Base-by-base conservation (phyloP, 2,888 invertebrate genomes). In the Harpalus rubripes region DNA sequence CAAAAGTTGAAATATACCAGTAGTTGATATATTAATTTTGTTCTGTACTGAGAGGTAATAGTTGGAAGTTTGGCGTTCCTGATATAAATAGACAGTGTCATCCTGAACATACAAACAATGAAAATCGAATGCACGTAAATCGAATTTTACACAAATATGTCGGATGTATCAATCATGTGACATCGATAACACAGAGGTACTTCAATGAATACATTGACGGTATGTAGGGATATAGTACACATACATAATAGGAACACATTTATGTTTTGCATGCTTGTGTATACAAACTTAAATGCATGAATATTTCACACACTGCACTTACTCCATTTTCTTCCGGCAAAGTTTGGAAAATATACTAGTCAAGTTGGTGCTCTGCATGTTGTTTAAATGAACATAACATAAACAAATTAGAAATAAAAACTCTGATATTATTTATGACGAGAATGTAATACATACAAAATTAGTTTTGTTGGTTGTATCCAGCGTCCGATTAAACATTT, bases 111-210 rank as follows among this genome's bases (percentile, higher is more conserved):
- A 80, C 18, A 81, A 68, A 61, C 81, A 81, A 68, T 63, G 68
- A 68, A 81, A 81, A 63, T 63, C 32, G 68, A 63, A 81, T 81
- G 26, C 56, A 68, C 44, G 81, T 44, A 68, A 81, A 81, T 65
- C 63, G 81, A 61, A 65, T 81, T 81, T 81, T 63, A 65, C 63
- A 56, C 81, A 81, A 81, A 81, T 68, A 81, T 68, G 52, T 65
- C 81, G 81, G 81, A 81, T 56, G 15, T 81, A 68, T 81, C 81
- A 68, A 81, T 81, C 81, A 81, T 52, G 39, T 68, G 63, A 44
- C 44, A 41, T 16, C 44, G 72, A 74, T 74, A 78, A 59, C 76
- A 52, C 22, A 59, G 58, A 58, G 15, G 32, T 58, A 78, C 78
- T 26, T 58, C 56, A 32, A 58, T 59, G 32, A 58, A 56, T 78